Evolutionary conservation across 2,888 invertebrate species (phyloP).

Genomic region (Drosophila buzzatii): DNA sequence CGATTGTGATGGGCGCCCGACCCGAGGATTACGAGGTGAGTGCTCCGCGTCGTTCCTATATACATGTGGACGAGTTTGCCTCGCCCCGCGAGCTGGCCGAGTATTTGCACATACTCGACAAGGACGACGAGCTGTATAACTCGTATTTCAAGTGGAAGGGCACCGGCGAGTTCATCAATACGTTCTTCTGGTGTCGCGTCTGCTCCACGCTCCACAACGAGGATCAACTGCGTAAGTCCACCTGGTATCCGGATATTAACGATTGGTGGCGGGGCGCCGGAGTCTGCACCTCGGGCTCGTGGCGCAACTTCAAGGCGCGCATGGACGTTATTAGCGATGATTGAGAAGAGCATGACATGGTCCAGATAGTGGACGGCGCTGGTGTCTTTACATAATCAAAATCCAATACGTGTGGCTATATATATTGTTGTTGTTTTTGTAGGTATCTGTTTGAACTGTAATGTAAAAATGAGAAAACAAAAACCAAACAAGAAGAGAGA

Average conservation of each 20-base stretch:
- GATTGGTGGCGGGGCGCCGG: slow-evolving; percentile 96
- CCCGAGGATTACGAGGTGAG: slow-evolving; percentile 95
- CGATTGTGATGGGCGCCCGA: slow-evolving; percentile 98
- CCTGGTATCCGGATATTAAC: slow-evolving; percentile 89
- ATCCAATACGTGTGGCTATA: slow-evolving; percentile 30
- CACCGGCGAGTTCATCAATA: slow-evolving; percentile 98
- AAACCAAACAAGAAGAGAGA: neutral
- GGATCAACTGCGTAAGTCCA: slow-evolving; percentile 81
- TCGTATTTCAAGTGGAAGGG: slow-evolving; percentile 98
- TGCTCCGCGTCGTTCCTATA: slow-evolving; percentile 96
- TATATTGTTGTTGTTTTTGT: slow-evolving; percentile 55
- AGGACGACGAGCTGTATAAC: slow-evolving; percentile 95
- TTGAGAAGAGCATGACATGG: slow-evolving; percentile 65
- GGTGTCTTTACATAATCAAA: slow-evolving; percentile 55
- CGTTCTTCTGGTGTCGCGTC: slow-evolving; percentile 90
- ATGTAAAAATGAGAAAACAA: slow-evolving; percentile 27
- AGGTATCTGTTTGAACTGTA: slow-evolving; percentile 46
- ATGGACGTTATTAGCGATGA: slow-evolving; percentile 85
- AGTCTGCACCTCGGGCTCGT: slow-evolving; percentile 91
- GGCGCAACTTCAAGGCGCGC: slow-evolving; percentile 87
- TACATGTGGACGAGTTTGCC: slow-evolving; percentile 98
- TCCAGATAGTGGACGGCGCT: slow-evolving; percentile 63
- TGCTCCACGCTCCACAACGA: slow-evolving; percentile 87
- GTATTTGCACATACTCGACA: slow-evolving; percentile 93
- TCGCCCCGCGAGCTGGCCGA: slow-evolving; percentile 94